Evolutionary conservation across 2,113 vertebrate species (phyloP), one percentile per base, ranked within the genome.

Genomic region (Amblyopsis rosae): DNA sequence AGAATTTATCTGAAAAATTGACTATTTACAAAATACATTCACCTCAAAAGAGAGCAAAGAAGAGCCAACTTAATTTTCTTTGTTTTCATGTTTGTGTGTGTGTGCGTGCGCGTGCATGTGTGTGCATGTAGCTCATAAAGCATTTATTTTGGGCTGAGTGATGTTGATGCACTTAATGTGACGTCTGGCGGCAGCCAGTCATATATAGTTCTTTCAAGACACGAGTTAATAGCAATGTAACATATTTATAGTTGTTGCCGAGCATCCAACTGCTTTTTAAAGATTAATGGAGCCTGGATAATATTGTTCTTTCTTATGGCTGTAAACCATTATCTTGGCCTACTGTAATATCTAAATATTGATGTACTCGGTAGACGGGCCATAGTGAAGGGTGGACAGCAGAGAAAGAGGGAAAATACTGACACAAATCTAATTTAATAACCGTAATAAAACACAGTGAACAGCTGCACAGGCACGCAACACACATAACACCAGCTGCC

Each of bases 401-500:
- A 8, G 1, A 83, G 76, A 75, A 67, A 78, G 72, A 66, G 82
- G 26, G 68, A 69, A 87, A 65, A 48, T 46, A 65, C 11, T 83
- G 76, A 93, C 76, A 72, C 54, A 0, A 62, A 49, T 69, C 12
- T 3, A 19, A 65, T 26, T 57, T 3, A 15, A 50, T 9, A n/a
- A 41, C 7, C 35, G 35, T 41, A 41, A 41, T 41, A 8, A 41
- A 41, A 41, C 35, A 41, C 35, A 41, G 4, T 41, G 35, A 41
- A 41, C 35, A 41, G 35, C 4, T 41, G 35, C 7, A 41, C 35
- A 41, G 35, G 35, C 35, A 41, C 7, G 5, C 12, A 51, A 69
- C 74, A 88, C 79, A 77, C 65, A 80, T 73, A 85, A 15, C 53
- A 19, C 82, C 88, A 93, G 89, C 92, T 93, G 92, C 92, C 88